Percentiles rank a stretch among this genome's conserved stretches.
Evolutionary conservation across 2,113 vertebrate genomes (phyloP).

Genomic region (Epinephelus fuscoguttatus): DNA sequence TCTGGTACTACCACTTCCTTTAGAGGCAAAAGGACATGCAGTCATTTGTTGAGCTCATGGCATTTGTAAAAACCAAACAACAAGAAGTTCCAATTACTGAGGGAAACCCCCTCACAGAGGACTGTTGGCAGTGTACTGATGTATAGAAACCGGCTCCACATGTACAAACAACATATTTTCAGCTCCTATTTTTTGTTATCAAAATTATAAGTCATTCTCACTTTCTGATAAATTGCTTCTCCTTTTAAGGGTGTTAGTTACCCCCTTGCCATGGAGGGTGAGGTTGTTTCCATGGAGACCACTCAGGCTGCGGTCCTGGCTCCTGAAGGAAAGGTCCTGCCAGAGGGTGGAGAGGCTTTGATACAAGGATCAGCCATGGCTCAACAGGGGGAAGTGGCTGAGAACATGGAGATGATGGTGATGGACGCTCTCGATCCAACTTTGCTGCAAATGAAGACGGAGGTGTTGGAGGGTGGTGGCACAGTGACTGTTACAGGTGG

Average conservation of each 20-base stretch:
- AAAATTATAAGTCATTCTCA: neutral
- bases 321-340: slow-evolving; percentile 66
- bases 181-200: too few relatives aligned
- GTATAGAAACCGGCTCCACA: too few relatives aligned
- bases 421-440: slow-evolving; percentile 96
- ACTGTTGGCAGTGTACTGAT: too few relatives aligned
- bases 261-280: slow-evolving; percentile 74
- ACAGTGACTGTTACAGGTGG: slow-evolving; percentile 78
- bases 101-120: too few relatives aligned
- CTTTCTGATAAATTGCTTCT: neutral
- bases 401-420: slow-evolving; percentile 94
- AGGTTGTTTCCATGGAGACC: slow-evolving; percentile 76
- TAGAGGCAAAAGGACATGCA: neutral
- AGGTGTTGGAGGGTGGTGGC: slow-evolving; percentile 82
- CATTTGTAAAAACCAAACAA: too few relatives aligned
- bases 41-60: too few relatives aligned
- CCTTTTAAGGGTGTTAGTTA: slow-evolving; percentile 7
- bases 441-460: slow-evolving; percentile 98
- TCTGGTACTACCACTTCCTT: neutral
- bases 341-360: slow-evolving; percentile 62
- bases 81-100: too few relatives aligned
- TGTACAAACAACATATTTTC: too few relatives aligned
- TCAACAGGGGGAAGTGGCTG: slow-evolving; percentile 65
- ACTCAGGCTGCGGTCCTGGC: slow-evolving; percentile 38
- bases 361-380: slow-evolving; percentile 58